Evolutionary conservation across 2,113 vertebrate species (phyloP), one percentile per base, ranked within the genome.

Genomic region (Guaruba guarouba): DNA sequence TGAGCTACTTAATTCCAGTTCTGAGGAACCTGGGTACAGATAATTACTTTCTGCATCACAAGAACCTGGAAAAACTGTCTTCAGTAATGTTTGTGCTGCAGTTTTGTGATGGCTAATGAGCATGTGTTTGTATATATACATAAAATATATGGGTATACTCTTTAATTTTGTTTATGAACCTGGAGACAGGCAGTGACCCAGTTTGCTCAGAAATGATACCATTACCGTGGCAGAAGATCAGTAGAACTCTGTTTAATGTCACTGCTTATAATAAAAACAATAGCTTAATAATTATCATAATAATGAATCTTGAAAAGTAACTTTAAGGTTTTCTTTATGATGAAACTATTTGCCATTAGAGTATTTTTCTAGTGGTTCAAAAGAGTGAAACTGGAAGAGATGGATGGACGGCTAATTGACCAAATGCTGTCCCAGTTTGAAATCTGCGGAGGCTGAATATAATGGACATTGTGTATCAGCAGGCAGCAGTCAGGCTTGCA

Each of bases 111-210:
- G 63, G 80, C 69, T 96, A 89, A 93, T 96, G 92, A 95, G 88
- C 62, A 43, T 69, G 77, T 93, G 74, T 95, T 91, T 91, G 66
- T 96, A 76, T 89, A 93, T 91, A 81, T 88, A 71, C 83, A 92
- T 94, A 95, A 96, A 91, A 92, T 93, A 87, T 76, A 82, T 76
- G 81, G 29, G 33, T 84, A 61, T 84, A n/a, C 39, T 59, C 81
- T 91, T 84, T 89, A 95, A 93, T 96, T 95, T 95, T 93, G 89
- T 96, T 89, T 93, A 74, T 95, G 94, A 95, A 91, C 62, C 66
- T 91, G 57, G 66, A 93, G 69, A 95, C 77, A 85, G 57, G 35
- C 17, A 18, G 39, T 95, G 89, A 92, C 94, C 93, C 77, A 94
- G 44, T 94, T 95, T 92, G 54, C 66, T 88, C n/a, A 93, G 91